phyloP scores from a whole-genome alignment of 2,797 vertebrate genomes.

The Ispidina lecontei region DNA sequence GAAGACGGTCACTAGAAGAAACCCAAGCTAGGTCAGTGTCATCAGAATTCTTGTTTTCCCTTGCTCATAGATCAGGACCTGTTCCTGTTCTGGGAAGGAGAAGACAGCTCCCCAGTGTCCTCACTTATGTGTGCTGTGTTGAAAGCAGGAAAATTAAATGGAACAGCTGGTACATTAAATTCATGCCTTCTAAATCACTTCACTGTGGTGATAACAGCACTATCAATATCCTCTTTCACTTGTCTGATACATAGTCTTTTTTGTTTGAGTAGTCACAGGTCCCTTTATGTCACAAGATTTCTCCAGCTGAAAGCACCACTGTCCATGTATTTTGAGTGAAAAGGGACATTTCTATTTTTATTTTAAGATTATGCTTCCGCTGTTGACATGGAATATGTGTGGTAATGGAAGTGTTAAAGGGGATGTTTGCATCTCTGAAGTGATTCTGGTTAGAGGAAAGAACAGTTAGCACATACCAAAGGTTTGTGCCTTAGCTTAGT shows the following conservation, averaged over 20 bases:
- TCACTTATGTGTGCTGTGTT: not conserved
- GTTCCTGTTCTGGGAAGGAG: not conserved
- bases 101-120: constrained; percentile 53
- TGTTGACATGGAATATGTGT: constrained; percentile 43
- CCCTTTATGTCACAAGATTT: constrained; percentile 30
- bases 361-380: constrained; percentile 51
- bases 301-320: constrained; percentile 53
- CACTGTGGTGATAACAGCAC: constrained; percentile 55
- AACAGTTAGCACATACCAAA: not conserved
- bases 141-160: constrained; percentile 51
- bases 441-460: constrained; percentile 10
- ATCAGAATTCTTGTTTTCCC: not conserved
- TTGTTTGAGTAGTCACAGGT: constrained; percentile 52
- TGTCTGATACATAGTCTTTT: constrained; percentile 42
- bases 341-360: constrained; percentile 38
- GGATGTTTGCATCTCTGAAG: not conserved
- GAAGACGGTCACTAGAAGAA: not conserved
- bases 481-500: not conserved
- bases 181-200: constrained; percentile 71
- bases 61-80: not conserved
- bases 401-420: constrained; percentile 29
- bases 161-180: constrained; percentile 68
- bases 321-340: constrained; percentile 26
- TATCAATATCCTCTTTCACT: constrained; percentile 74
- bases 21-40: not conserved